Evolutionary conservation across 2,888 invertebrate genomes (phyloP).

Genomic region (Epistrophe eligans): DNA sequence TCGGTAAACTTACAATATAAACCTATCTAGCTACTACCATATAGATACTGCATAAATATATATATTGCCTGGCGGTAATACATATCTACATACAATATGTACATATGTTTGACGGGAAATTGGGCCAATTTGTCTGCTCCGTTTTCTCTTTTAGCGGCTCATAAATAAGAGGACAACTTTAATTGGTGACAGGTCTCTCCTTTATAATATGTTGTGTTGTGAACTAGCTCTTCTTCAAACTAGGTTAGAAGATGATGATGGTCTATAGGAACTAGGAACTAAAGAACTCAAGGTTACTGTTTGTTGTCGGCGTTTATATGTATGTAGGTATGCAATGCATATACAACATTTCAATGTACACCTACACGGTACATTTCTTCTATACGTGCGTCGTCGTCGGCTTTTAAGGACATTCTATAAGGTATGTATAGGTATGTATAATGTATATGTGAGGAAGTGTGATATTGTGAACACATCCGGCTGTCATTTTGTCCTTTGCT

Average conservation of each 20-base stretch:
- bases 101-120: conserved; percentile 61
- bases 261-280: conserved; percentile 25
- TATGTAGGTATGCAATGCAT: no score
- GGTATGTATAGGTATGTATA: background rate
- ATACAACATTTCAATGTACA: background rate
- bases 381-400: no score
- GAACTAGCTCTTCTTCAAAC: conserved; percentile 23
- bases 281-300: conserved; percentile 35
- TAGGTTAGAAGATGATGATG: conserved; percentile 31
- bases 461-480: conserved; percentile 57
- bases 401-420: background rate
- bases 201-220: conserved; percentile 6
- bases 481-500: conserved; percentile 35
- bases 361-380: background rate
- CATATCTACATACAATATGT: background rate
- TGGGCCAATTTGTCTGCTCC: conserved; percentile 75
- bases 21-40: background rate
- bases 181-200: conserved; percentile 66
- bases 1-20: conserved; percentile 23
- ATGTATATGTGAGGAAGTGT: conserved; percentile 14
- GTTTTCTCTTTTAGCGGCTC: conserved; percentile 67
- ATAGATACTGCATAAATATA: background rate
- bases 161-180: conserved; percentile 69
- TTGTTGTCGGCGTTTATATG: background rate
- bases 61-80: conserved; percentile 34